These are phyloP conservation scores for Triplophysa dalaica DNA, from an alignment of 2,113 vertebrate species.

Conservation along the genomic window DNA sequence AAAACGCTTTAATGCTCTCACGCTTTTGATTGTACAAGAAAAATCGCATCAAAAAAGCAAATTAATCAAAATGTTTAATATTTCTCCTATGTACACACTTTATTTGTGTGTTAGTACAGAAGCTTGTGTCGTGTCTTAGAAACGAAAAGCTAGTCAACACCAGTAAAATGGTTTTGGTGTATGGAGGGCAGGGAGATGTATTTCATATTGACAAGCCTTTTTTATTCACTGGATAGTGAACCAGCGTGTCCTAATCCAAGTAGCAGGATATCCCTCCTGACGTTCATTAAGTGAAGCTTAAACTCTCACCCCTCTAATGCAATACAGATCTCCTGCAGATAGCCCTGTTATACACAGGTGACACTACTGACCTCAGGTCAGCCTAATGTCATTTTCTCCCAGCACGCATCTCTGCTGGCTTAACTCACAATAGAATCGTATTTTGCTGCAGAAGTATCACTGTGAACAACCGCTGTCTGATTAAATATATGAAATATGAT, in stretches of 20 bases:
- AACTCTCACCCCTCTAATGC: conserved; percentile 20
- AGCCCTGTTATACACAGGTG: conserved; percentile 3
- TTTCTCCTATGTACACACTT: too few relatives aligned
- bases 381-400: neutral
- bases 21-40: neutral
- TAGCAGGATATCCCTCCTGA: neutral
- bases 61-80: neutral
- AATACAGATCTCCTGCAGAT: conserved; percentile 4
- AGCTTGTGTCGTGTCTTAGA: too few relatives aligned
- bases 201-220: neutral
- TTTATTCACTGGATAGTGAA: neutral
- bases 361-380: neutral
- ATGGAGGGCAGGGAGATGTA: neutral
- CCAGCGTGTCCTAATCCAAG: conserved; percentile 25
- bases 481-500: too few relatives aligned
- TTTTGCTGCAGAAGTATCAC: neutral
- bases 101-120: too few relatives aligned
- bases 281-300: conserved; percentile 2
- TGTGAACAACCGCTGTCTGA: too few relatives aligned
- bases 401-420: conserved; percentile 16
- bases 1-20: neutral
- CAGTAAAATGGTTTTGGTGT: neutral
- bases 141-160: neutral
- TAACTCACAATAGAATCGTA: neutral
- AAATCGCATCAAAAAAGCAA: neutral